Evolutionary conservation across 53 echinoderm and acorn worm species (phyloP).

Genomic region (Patiria pectinifera): DNA sequence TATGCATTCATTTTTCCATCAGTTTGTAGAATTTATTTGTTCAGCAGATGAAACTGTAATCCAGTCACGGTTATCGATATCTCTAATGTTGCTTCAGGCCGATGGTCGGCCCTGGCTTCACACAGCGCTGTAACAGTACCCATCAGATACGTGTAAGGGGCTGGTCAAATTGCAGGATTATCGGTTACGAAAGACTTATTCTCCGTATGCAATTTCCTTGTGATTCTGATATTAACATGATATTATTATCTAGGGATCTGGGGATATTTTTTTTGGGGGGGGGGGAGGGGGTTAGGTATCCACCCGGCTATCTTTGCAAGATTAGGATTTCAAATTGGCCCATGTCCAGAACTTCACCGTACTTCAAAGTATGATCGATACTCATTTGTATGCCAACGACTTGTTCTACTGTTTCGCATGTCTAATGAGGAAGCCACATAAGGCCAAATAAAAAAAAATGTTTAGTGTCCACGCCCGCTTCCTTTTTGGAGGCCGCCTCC

Average conservation of each 20-base stretch:
- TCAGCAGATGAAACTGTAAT: neutral
- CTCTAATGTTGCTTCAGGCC: neutral
- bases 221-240: neutral
- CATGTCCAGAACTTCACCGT: neutral
- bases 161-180: conserved; percentile 16
- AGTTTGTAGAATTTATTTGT: neutral
- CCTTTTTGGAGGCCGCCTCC: no score
- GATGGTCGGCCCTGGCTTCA: neutral
- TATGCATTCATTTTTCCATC: no score
- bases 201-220: neutral
- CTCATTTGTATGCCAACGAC: neutral
- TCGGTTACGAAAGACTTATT: neutral
- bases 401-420: no score
- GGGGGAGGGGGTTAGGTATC: neutral
- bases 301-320: neutral
- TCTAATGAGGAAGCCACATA: no score
- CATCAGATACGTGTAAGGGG: neutral
- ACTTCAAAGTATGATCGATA: neutral
- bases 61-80: neutral
- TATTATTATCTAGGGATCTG: conserved; percentile 14
- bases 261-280: neutral
- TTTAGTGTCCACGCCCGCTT: no score
- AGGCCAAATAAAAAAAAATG: no score
- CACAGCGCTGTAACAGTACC: neutral
- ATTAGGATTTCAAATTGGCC: neutral